Evolutionary conservation across 2,888 invertebrate species (phyloP), one percentile per base, ranked within the genome.

Genomic region (Pocota personata): DNA sequence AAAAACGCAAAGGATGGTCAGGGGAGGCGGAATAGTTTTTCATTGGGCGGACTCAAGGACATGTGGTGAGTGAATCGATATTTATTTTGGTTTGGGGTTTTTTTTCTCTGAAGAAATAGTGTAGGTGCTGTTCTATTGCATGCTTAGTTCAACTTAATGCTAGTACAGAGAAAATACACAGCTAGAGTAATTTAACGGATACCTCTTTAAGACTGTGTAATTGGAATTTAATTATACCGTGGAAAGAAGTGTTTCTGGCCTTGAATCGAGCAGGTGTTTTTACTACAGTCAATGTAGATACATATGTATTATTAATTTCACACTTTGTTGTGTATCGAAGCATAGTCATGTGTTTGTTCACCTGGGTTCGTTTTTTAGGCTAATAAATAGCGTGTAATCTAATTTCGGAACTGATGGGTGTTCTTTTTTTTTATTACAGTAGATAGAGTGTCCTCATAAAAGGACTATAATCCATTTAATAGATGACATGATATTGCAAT

Each of bases 21-120:
- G 16, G 88, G 88, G 16, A 89, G 91, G 16, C 88, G 91, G n/a
- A 94, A 94, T 90, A 95, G 95, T 90, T 95, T 95, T 90, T 94
- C 93, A 57, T 93, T 95, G 88, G 93, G 93, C 50, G 94, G 94
- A 88, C 91, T 95, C 75, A 94, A 94, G 89, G 94, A 94, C 90
- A 94, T 94, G 88, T 94, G 95, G 95, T 95, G 90, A 93, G 94
- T 93, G 35, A 16, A 58, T 50, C 37, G 27, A 64, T 50, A 48
- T 46, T 43, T 40, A 14, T 46, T n/a, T 19, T 32, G 24, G 24
- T 24, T 24, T n/a, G n/a, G n/a, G n/a, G n/a, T 43, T 55, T 7
- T 12, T 8, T 57, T 32, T 7, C 14, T 30, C 1, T 19, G 35
- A 46, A 16, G 30, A 5, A 27, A n/a, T n/a, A n/a, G n/a, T n/a